Base-by-base conservation (phyloP, 2,797 vertebrate species). In the Bucorvus abyssinicus region DNA sequence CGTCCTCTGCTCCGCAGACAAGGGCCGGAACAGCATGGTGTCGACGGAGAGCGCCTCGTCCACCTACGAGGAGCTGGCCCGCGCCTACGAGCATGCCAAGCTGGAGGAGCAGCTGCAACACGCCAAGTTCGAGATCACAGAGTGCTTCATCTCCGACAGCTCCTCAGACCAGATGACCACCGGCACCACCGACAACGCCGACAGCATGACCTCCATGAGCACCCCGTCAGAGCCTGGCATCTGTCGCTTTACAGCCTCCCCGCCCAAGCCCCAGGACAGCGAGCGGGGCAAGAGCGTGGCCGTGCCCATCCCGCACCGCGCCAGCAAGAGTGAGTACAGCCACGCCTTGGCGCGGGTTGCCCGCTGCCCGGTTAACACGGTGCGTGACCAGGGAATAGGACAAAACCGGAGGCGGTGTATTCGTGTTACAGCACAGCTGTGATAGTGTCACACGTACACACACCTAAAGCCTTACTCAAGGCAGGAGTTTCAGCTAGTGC, bases 161-260 rank as follows among this genome's bases (percentile, higher is more conserved):
- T 99, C 99, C 78, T 99, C 99, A 0, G 99, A 99, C 97, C 99
- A 99, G 98, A 99, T 99, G 99, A 99, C 99, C 97, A 99, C 99
- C 0, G 99, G 99, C 95, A 99, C 99, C 96, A 99, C 99, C 1
- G 99, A 99, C 97, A 99, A 99, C 0, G 99, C 99, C 0, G 99
- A 99, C 98, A 99, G 99, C 97, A 99, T 99, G 99, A 99, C 99
- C 1, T 99, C 99, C 90, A 99, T 99, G 99, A 99, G 99, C 98
- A 99, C 99, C 3, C 99, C 99, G 1, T 99, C 99, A 0, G 99
- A 99, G 97, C 99, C 99, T 0, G 99, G 99, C 92, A 99, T 99
- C 98, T 99, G 99, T 93, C 98, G 99, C 90, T 99, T 99, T 96
- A 99, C 99, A 1, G 99, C 99, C 95, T 99, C 99, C 18, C 99